These are phyloP conservation scores for Pachymerium ferrugineum DNA, from an alignment of 2,888 invertebrate genomes.

Conservation along the genomic window DNA sequence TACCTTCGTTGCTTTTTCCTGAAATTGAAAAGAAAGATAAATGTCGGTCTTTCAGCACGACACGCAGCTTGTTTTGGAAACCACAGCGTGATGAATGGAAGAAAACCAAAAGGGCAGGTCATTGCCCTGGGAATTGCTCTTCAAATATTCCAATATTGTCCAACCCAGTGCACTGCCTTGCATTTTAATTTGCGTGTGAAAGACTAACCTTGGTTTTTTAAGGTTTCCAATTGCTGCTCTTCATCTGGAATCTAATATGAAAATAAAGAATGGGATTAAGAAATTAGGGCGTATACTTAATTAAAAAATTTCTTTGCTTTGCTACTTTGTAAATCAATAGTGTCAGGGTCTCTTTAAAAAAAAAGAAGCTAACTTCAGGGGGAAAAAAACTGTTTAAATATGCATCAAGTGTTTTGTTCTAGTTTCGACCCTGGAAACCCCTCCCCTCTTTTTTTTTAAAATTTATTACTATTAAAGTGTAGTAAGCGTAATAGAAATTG, in stretches of 20 bases:
- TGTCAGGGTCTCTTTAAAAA: no score
- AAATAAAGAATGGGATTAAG: not conserved
- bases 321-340: no score
- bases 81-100: not conserved
- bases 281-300: not conserved
- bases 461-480: no score
- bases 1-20: not conserved
- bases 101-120: not conserved
- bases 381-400: no score
- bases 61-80: not conserved
- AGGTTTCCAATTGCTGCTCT: slow-evolving; percentile 37
- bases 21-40: slow-evolving; percentile 1
- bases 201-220: slow-evolving; percentile 35
- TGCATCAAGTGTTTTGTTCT: no score
- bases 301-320: no score
- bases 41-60: not conserved
- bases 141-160: not conserved
- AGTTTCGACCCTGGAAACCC: no score
- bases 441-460: no score
- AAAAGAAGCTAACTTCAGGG: no score
- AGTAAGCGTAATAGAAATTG: no score
- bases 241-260: slow-evolving; percentile 35
- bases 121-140: not conserved
- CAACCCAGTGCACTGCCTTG: not conserved
- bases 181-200: no score